Base-by-base conservation (phyloP, 2,797 vertebrate species). In the Lindbergichthys nudifrons region DNA sequence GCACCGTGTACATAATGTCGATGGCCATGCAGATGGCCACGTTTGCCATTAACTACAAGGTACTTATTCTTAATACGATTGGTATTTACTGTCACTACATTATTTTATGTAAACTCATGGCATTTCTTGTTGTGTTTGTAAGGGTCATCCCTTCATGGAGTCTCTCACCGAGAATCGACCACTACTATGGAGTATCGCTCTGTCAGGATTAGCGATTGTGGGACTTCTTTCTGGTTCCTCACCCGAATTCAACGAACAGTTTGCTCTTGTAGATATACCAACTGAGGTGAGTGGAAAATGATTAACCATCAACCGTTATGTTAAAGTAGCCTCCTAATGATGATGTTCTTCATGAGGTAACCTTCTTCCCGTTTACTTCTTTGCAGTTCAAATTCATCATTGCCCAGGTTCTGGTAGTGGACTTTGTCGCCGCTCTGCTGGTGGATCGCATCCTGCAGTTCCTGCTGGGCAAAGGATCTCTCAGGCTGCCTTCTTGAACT, bases 1-100 rank as follows among this genome's bases (percentile, higher is more conserved):
- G 98, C 93, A 99, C 98, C 0, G 97, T 99, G 65, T 99, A 99
- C 86, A 98, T 99, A 84, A 99, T 99, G 96, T 97, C 98, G 3
- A 97, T 99, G 97, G 97, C 98, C 51, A 99, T 98, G 97, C 98
- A 99, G 86, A 98, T 98, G 95, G 97, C 97, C 73, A 99, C 98
- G 0, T 99, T 99, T n/a, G 97, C 97, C 64, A 99, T 99, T 91
- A 99, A 99, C 92, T 99, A 99, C 91, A 99, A 98, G 97, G 98
- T 97, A 92, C 16, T 47, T 70, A 19, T 66, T 43, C 13, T 56
- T 30, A 63, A 61, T 64, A n/a, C 2, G n/a, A 42, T 14, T 60
- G 36, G 10, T 63, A 32, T 41, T 53, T 59, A 0, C 48, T 51
- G 12, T 71, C 5, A 56, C 16, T 73, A 19, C 10, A 36, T 69